A percentile compares a stretch with the other conserved stretches of the same genome.
These are phyloP conservation scores for Euura saliciscinereae DNA, from an alignment of 1,140 invertebrate species.

Conservation along the genomic window DNA sequence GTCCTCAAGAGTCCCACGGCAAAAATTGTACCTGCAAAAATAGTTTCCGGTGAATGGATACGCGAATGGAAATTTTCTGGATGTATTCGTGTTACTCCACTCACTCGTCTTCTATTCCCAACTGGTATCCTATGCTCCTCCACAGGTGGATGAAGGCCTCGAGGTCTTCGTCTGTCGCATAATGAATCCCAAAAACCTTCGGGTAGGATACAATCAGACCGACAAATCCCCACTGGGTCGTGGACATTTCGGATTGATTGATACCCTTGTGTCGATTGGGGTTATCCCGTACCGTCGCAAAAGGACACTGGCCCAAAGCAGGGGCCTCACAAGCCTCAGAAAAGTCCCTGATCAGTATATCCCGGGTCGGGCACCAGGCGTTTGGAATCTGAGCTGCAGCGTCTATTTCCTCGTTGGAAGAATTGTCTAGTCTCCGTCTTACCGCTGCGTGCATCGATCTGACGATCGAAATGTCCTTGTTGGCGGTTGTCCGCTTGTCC, in stretches of 20 bases:
- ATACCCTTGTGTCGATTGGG: slow-evolving; percentile 56
- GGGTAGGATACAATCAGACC: slow-evolving; percentile 72
- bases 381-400: slow-evolving; percentile 39
- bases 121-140: slow-evolving; percentile 76
- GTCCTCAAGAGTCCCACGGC: slow-evolving; percentile 55
- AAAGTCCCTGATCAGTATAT: slow-evolving; percentile 31
- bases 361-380: not conserved
- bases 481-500: slow-evolving; percentile 47
- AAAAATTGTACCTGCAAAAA: slow-evolving; percentile 65
- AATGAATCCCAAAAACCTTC: slow-evolving; percentile 66
- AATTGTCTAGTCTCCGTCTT: slow-evolving; percentile 38
- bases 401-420: slow-evolving; percentile 30
- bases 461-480: slow-evolving; percentile 56
- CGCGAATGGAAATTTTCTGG: too few relatives aligned
- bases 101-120: slow-evolving; percentile 80
- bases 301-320: slow-evolving; percentile 35
- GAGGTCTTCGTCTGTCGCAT: slow-evolving; percentile 63
- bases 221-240: slow-evolving; percentile 83
- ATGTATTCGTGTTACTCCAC: slow-evolving; percentile 14
- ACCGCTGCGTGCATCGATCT: slow-evolving; percentile 54
- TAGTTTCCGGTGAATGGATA: slow-evolving; percentile 17
- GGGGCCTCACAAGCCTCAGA: slow-evolving; percentile 28
- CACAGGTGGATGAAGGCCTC: slow-evolving; percentile 82
- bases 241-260: slow-evolving; percentile 76
- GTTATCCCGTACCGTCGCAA: slow-evolving; percentile 60